A percentile compares a stretch with the other conserved stretches of the same genome.
Conservation (phyloP, 2,888 invertebrate species). For the Temnothorax ravouxi region DNA sequence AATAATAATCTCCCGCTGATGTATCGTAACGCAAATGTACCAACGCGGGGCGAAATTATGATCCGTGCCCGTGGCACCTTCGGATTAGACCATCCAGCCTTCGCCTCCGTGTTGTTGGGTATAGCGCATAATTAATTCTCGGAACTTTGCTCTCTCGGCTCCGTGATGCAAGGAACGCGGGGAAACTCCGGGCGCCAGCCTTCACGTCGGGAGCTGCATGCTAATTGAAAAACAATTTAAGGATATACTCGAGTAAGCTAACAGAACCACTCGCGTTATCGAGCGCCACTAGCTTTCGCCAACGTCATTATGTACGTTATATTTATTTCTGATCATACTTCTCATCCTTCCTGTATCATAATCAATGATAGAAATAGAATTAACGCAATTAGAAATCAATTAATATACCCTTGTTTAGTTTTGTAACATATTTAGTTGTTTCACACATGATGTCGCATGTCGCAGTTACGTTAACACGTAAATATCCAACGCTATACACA, state of each 20-base stretch:
- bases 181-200: constrained; percentile 10
- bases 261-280: background rate
- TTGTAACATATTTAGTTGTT: background rate
- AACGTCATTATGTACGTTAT: background rate
- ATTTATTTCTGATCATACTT: background rate
- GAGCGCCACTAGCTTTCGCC: background rate
- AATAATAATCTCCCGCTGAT: constrained; percentile 21
- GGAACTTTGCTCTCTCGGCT: background rate
- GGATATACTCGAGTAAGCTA: background rate
- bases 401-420: background rate
- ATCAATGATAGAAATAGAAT: background rate
- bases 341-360: background rate
- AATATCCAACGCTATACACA: background rate
- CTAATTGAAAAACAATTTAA: constrained; percentile 24
- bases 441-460: background rate
- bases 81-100: constrained; percentile 1
- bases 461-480: background rate
- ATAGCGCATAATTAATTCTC: constrained; percentile 38
- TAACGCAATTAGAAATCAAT: constrained; percentile 4
- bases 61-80: constrained; percentile 17
- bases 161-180: constrained; percentile 1
- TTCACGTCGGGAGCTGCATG: constrained; percentile 11
- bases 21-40: constrained; percentile 56
- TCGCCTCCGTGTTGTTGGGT: background rate
- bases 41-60: constrained; percentile 22